Conservation (phyloP, 2,888 invertebrate species). For the Ypsolopha sequella region DNA sequence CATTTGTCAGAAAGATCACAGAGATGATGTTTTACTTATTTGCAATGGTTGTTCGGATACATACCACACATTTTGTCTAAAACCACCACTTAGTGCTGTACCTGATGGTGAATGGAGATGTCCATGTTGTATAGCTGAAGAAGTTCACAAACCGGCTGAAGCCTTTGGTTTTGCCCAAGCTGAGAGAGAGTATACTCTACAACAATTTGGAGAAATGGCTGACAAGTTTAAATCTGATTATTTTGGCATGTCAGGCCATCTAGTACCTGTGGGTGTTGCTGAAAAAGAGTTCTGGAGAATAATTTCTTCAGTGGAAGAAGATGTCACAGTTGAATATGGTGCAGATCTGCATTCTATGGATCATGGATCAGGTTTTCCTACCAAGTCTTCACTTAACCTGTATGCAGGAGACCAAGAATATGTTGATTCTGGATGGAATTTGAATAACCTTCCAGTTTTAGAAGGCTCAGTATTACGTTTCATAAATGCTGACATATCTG, state of each 20-base stretch:
- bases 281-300: slow-evolving; percentile 86
- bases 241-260: slow-evolving; percentile 78
- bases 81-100: slow-evolving; percentile 74
- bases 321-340: slow-evolving; percentile 83
- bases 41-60: slow-evolving; percentile 82
- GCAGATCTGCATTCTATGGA: slow-evolving; percentile 84
- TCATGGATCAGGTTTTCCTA: slow-evolving; percentile 83
- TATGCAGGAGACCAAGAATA: slow-evolving; percentile 74
- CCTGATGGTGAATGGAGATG: slow-evolving; percentile 84
- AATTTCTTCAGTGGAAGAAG: slow-evolving; percentile 78
- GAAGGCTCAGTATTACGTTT: slow-evolving; percentile 79
- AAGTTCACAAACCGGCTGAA: slow-evolving; percentile 75
- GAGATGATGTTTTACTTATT: slow-evolving; percentile 75
- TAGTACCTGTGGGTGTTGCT: slow-evolving; percentile 71
- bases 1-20: slow-evolving; percentile 75
- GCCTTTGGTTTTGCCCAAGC: slow-evolving; percentile 85
- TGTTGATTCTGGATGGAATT: slow-evolving; percentile 79
- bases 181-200: slow-evolving; percentile 76
- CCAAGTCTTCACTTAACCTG: slow-evolving; percentile 72
- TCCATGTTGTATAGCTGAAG: slow-evolving; percentile 76
- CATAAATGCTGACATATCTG: slow-evolving; percentile 82
- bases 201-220: slow-evolving; percentile 83
- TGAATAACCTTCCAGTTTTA: slow-evolving; percentile 81
- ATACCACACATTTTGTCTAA: slow-evolving; percentile 81
- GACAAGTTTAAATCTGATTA: slow-evolving; percentile 83